Evolutionary conservation across 1,140 invertebrate genomes (phyloP).

Genomic region (Drosophila lacteicornis): DNA sequence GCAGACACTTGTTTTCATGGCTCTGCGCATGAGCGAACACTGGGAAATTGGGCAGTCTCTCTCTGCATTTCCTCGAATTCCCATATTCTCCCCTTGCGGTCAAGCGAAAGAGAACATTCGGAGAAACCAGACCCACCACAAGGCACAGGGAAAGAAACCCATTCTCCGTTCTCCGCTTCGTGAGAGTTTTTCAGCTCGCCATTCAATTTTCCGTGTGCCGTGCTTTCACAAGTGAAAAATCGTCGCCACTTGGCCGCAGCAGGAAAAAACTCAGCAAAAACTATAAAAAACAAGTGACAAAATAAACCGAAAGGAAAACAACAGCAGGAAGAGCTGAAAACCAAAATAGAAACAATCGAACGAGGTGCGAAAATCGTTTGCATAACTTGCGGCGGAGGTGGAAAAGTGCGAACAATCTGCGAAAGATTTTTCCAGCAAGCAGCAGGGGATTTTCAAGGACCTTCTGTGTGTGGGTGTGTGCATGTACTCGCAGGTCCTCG

Average conservation of each 20-base stretch:
- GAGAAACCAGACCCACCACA: slow-evolving; percentile 37
- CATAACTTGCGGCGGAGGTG: slow-evolving; percentile 56
- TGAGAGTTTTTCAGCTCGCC: slow-evolving; percentile 61
- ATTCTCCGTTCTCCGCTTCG: slow-evolving; percentile 24
- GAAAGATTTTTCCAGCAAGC: slow-evolving; percentile 37
- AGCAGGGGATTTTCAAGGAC: slow-evolving; percentile 71
- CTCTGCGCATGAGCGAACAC: slow-evolving; percentile 59
- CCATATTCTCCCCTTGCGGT: slow-evolving; percentile 29
- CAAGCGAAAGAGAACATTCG: slow-evolving; percentile 18
- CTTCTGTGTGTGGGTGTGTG: slow-evolving; percentile 32
- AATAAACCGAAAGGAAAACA: slow-evolving; percentile 10
- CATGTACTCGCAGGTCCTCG: slow-evolving; percentile 23
- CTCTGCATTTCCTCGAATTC: slow-evolving; percentile 7
- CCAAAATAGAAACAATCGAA: slow-evolving; percentile 2
- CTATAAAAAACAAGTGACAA: slow-evolving; percentile 6
- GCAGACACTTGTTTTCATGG: slow-evolving; percentile 65
- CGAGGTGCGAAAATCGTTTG: slow-evolving; percentile 26
- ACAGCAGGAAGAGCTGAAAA: slow-evolving; percentile 11
- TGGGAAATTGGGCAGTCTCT: background rate
- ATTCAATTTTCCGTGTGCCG: slow-evolving; percentile 74
- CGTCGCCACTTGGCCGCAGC: slow-evolving; percentile 27
- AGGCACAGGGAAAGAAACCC: slow-evolving; percentile 54
- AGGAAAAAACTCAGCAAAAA: slow-evolving; percentile 31
- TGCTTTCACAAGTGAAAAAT: slow-evolving; percentile 66
- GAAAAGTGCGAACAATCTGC: slow-evolving; percentile 30